Percentiles rank a stretch among this genome's conserved stretches.
Evolutionary conservation across 2,113 vertebrate species (phyloP).

Genomic region (Phylloscopus whistleri): DNA sequence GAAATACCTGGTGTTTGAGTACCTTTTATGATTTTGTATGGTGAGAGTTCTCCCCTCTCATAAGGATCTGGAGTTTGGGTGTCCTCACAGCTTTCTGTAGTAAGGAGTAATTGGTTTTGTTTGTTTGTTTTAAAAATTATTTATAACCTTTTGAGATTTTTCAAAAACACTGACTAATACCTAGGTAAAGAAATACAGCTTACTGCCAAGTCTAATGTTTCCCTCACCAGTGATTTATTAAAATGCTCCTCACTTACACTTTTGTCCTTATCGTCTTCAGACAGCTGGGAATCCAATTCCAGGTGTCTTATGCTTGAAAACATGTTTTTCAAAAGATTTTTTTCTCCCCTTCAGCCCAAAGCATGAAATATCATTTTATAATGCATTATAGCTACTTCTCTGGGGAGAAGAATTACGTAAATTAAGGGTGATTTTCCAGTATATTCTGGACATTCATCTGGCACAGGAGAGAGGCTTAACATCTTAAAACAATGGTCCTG

Average conservation of each 20-base stretch:
- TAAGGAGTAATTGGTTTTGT: neutral
- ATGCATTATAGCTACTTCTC: neutral
- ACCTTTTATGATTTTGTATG: neutral
- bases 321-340: neutral
- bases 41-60: neutral
- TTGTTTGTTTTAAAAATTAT: neutral
- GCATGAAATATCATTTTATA: neutral
- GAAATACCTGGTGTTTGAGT: neutral
- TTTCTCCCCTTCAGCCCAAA: neutral
- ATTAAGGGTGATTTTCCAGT: neutral
- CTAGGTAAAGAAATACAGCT: neutral
- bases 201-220: neutral
- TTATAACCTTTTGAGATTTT: neutral
- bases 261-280: constrained; percentile 37
- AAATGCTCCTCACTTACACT: neutral
- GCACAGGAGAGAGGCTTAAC: neutral
- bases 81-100: neutral
- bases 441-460: neutral
- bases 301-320: neutral
- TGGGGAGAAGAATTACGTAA: neutral
- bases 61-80: neutral
- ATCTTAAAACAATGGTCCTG: neutral
- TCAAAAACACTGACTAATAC: neutral
- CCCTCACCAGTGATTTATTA: neutral
- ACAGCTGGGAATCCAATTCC: constrained; percentile 5